phyloP scores from a whole-genome alignment of 2,888 invertebrate species.

The Criorhina ranunculi region DNA sequence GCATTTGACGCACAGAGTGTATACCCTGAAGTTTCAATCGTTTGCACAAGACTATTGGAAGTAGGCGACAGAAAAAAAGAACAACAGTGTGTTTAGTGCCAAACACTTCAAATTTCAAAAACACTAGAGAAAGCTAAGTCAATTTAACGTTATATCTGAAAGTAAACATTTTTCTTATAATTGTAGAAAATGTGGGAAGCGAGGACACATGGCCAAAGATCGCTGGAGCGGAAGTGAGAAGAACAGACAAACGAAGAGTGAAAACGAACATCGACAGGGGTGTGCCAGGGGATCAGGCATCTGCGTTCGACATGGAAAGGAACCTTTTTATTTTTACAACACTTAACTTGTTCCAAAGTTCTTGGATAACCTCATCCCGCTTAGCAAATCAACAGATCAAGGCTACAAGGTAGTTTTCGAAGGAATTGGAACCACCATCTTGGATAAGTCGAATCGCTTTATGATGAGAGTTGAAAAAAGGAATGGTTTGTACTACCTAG shows the following conservation, averaged over 20 bases:
- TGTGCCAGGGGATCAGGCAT: not conserved
- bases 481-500: constrained; percentile 27
- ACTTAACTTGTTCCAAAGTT: not conserved
- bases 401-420: constrained; percentile 36
- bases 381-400: constrained; percentile 22
- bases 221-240: constrained; percentile 22
- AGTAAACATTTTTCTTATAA: constrained; percentile 28
- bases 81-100: constrained; percentile 19
- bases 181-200: constrained; percentile 38
- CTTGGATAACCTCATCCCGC: not conserved
- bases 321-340: not conserved
- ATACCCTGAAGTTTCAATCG: constrained; percentile 30
- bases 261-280: not conserved
- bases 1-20: constrained; percentile 30
- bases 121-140: constrained; percentile 2
- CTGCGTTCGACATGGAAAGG: not conserved
- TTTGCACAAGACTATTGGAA: constrained; percentile 38
- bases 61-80: constrained; percentile 37
- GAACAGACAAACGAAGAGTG: not conserved
- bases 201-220: constrained; percentile 26
- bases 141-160: constrained; percentile 10
- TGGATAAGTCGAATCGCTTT: constrained; percentile 11
- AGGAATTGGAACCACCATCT: constrained; percentile 21
- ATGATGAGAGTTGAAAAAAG: constrained; percentile 38
- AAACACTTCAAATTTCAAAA: constrained; percentile 6